Conservation (phyloP, 2,113 vertebrate species). For the Prionailurus viverrinus region DNA sequence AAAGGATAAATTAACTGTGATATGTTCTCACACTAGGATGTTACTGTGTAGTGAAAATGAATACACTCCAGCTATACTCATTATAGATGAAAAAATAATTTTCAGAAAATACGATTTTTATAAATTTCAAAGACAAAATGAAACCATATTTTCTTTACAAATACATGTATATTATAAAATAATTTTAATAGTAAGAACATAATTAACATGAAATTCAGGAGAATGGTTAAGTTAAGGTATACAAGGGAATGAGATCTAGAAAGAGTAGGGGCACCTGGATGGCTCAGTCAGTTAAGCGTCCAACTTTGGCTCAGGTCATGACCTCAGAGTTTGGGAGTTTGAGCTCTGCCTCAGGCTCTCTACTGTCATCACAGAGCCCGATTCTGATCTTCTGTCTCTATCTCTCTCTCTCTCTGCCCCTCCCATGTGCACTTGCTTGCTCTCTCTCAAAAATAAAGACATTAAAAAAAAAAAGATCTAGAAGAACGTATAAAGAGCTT, state of each 20-base stretch:
- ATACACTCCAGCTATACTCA: not conserved
- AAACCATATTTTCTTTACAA: not conserved
- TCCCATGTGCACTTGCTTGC: too few species aligned
- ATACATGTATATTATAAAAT: not conserved
- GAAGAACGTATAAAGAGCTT: not conserved
- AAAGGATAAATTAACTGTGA: not conserved
- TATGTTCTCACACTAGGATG: not conserved
- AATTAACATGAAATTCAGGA: not conserved
- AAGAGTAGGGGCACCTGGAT: not conserved
- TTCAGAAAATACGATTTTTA: not conserved
- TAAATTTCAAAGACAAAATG: not conserved
- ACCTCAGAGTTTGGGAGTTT: too few species aligned
- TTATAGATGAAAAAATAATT: not conserved
- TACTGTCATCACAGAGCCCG: too few species aligned
- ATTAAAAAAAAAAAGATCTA: too few species aligned
- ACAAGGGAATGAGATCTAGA: not conserved
- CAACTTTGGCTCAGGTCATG: too few species aligned
- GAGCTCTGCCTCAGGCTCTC: too few species aligned
- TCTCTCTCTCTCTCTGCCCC: too few species aligned
- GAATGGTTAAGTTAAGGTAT: not conserved
- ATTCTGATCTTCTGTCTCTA: too few species aligned
- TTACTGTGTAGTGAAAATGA: constrained; percentile 16
- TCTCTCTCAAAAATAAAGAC: too few species aligned
- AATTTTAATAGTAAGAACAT: not conserved
- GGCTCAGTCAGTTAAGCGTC: too few species aligned